Conservation (phyloP, 1,140 invertebrate species). For the Coenobita brevimanus region DNA sequence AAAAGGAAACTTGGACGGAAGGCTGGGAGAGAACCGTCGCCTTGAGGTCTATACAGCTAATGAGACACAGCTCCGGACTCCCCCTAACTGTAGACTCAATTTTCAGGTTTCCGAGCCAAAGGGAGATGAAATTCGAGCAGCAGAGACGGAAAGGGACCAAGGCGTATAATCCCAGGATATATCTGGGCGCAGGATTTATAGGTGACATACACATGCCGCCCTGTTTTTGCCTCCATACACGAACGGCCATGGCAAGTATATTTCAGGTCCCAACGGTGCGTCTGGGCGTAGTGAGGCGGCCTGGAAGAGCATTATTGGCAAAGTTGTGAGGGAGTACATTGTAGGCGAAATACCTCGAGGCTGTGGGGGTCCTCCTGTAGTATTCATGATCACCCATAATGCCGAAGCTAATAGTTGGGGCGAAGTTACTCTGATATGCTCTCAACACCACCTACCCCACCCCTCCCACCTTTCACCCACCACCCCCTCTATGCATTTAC, state of each 20-base stretch:
- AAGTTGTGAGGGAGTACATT: constrained; percentile 17
- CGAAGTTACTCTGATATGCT: constrained; percentile 33
- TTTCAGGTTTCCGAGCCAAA: constrained; percentile 44
- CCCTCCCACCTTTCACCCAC: background rate
- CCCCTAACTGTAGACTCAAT: constrained; percentile 23
- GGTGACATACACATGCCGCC: constrained; percentile 1
- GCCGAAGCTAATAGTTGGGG: constrained; percentile 27
- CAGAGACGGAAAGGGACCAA: background rate
- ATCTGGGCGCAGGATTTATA: constrained; percentile 9
- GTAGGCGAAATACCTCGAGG: constrained; percentile 35
- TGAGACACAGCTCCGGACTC: constrained; percentile 7
- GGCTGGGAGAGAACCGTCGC: constrained; percentile 5
- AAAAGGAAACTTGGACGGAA: constrained; percentile 30
- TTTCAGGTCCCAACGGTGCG: background rate
- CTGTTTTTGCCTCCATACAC: background rate
- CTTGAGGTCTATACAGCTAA: constrained; percentile 41
- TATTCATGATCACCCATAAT: constrained; percentile 29
- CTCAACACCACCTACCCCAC: background rate
- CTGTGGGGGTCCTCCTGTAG: background rate
- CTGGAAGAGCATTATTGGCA: constrained; percentile 36
- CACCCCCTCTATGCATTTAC: background rate
- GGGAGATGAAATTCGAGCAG: constrained; percentile 37
- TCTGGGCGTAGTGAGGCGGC: background rate
- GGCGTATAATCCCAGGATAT: constrained; percentile 18
- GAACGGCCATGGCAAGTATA: background rate